A percentile compares a stretch with the other conserved stretches of the same genome.
Conservation (phyloP, 2,888 invertebrate species). For the Caenorhabditis parvicauda region DNA sequence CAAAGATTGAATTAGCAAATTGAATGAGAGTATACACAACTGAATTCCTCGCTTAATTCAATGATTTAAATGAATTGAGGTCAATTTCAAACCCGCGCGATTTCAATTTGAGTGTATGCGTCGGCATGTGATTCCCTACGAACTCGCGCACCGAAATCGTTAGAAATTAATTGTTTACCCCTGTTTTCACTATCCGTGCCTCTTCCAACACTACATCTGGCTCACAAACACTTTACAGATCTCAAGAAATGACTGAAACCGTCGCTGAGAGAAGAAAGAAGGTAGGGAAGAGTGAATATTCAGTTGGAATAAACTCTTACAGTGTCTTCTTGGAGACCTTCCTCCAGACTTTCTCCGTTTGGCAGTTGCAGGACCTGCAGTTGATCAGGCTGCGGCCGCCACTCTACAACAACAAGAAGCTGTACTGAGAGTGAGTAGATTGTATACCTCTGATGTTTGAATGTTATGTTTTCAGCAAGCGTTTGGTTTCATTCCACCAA, state of each 20-base stretch:
- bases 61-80: no score
- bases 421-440: background rate
- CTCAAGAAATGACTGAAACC: constrained; percentile 8
- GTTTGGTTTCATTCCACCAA: constrained; percentile 59
- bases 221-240: no score
- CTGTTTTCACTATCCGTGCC: no score
- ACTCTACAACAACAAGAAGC: background rate
- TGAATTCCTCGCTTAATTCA: no score
- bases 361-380: constrained; percentile 21
- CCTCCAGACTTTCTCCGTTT: constrained; percentile 52
- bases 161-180: no score
- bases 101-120: no score
- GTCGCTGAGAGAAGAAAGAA: constrained; percentile 15
- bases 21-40: no score
- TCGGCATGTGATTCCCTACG: no score
- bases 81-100: no score
- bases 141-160: no score
- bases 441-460: background rate
- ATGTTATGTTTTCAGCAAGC: background rate
- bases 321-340: constrained; percentile 49
- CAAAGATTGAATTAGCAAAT: no score
- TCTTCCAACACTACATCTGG: no score
- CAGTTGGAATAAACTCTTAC: background rate
- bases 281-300: constrained; percentile 2
- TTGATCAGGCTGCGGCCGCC: constrained; percentile 12